These are phyloP conservation scores for Hesperophylax magnus DNA, from an alignment of 1,140 invertebrate genomes.

Conservation along the genomic window DNA sequence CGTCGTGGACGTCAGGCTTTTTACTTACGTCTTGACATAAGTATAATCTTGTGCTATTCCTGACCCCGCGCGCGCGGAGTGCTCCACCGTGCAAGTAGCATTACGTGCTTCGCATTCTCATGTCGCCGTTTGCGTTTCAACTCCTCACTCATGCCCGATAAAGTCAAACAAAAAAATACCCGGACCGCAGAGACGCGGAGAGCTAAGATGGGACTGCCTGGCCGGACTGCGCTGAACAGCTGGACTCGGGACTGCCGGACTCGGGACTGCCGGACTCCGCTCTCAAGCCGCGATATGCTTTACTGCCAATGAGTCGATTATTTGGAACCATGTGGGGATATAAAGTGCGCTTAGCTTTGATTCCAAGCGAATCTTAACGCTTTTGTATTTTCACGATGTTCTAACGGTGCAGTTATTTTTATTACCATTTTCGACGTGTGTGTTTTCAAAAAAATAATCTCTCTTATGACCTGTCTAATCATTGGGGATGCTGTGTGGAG, in stretches of 20 bases:
- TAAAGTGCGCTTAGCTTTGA: constrained; percentile 28
- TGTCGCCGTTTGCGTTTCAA: constrained; percentile 43
- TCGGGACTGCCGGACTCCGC: neutral
- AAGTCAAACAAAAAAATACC: constrained; percentile 37
- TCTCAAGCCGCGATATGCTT: neutral
- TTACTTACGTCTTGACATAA: neutral
- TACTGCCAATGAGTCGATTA: constrained; percentile 5
- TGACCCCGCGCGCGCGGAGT: neutral
- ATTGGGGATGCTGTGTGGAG: too few relatives aligned
- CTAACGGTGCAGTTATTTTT: neutral
- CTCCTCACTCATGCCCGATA: constrained; percentile 44
- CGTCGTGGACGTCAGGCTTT: neutral
- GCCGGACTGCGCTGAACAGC: neutral
- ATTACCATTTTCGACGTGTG: neutral
- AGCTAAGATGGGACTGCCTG: neutral
- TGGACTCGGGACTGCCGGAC: neutral
- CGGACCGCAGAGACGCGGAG: neutral
- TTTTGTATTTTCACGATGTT: too few relatives aligned
- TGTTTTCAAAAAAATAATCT: neutral
- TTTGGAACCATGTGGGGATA: constrained; percentile 9
- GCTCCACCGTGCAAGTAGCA: constrained; percentile 1
- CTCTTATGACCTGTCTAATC: too few relatives aligned
- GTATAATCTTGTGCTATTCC: neutral
- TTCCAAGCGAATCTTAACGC: neutral
- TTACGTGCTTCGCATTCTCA: constrained; percentile 50